phyloP scores from a whole-genome alignment of 2,888 invertebrate genomes.

The Brachyptera risi region DNA sequence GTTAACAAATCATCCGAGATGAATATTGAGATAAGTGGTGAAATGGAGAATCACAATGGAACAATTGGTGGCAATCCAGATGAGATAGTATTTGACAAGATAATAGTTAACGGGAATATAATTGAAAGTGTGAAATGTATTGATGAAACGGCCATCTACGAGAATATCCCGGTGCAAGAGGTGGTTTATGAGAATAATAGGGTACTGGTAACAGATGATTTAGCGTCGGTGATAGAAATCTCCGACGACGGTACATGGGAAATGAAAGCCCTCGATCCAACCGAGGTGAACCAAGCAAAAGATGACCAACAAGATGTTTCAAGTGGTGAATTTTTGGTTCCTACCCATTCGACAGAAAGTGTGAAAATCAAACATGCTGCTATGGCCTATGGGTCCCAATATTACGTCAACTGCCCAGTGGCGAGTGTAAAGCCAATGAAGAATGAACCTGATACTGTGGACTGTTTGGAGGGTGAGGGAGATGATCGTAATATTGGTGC shows the following conservation, averaged over 20 bases:
- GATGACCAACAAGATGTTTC: slow-evolving; percentile 18
- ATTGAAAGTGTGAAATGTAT: slow-evolving; percentile 18
- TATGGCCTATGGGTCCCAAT: slow-evolving; percentile 29
- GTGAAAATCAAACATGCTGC: slow-evolving; percentile 30
- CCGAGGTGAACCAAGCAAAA: slow-evolving; percentile 25
- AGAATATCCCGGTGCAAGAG: slow-evolving; percentile 17
- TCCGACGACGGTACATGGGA: slow-evolving; percentile 34
- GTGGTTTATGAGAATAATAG: slow-evolving; percentile 11
- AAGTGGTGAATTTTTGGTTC: slow-evolving; percentile 18
- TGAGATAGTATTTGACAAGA: neutral
- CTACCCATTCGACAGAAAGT: slow-evolving; percentile 25
- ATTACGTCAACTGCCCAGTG: slow-evolving; percentile 30
- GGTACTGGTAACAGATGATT: slow-evolving; percentile 9
- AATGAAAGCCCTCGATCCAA: slow-evolving; percentile 24
- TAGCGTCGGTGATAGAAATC: slow-evolving; percentile 30
- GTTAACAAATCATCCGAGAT: slow-evolving; percentile 6
- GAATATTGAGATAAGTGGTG: neutral
- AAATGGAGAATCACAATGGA: slow-evolving; percentile 11
- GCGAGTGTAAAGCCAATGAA: slow-evolving; percentile 29
- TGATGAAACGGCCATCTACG: slow-evolving; percentile 15
- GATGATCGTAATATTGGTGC: slow-evolving; percentile 31
- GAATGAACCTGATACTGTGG: neutral
- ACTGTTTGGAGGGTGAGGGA: neutral
- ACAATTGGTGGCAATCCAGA: neutral
- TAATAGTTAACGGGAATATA: slow-evolving; percentile 15